Conservation (phyloP, 2,797 vertebrate species). For the Dermochelys coriacea region DNA sequence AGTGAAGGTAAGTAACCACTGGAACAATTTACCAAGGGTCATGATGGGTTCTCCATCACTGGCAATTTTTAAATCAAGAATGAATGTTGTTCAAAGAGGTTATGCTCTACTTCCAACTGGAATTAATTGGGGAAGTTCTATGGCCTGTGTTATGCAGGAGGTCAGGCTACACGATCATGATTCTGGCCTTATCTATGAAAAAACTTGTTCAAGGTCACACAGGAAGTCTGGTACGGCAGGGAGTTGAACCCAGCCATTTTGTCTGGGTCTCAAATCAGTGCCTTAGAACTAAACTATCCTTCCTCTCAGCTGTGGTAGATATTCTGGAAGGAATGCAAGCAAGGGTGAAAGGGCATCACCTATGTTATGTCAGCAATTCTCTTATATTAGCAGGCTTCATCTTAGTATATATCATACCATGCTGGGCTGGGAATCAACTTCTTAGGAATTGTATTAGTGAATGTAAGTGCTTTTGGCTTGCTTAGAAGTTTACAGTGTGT, state of each 20-base stretch:
- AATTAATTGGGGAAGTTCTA: not conserved
- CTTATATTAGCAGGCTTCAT: constrained; percentile 52
- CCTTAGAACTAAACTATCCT: rapidly evolving
- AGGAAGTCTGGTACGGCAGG: not conserved
- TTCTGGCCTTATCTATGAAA: not conserved
- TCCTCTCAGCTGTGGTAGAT: not conserved
- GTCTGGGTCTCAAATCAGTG: not conserved
- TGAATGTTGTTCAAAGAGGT: not conserved
- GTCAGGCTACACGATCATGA: not conserved
- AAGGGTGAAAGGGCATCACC: not conserved
- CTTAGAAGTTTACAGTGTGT: not conserved
- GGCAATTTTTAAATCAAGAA: not conserved
- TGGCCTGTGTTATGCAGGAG: not conserved
- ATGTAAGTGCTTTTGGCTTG: not conserved
- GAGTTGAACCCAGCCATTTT: rapidly evolving
- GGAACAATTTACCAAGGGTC: not conserved
- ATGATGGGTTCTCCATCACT: not conserved
- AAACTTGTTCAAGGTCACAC: not conserved
- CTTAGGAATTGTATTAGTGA: too few relatives aligned
- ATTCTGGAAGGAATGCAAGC: not conserved
- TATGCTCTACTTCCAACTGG: not conserved
- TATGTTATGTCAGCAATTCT: not conserved
- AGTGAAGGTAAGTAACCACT: not conserved
- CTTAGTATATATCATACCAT: constrained; percentile 47
- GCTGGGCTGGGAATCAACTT: not conserved